Conservation (phyloP, 1,140 invertebrate species). For the Drosophila bocki region DNA sequence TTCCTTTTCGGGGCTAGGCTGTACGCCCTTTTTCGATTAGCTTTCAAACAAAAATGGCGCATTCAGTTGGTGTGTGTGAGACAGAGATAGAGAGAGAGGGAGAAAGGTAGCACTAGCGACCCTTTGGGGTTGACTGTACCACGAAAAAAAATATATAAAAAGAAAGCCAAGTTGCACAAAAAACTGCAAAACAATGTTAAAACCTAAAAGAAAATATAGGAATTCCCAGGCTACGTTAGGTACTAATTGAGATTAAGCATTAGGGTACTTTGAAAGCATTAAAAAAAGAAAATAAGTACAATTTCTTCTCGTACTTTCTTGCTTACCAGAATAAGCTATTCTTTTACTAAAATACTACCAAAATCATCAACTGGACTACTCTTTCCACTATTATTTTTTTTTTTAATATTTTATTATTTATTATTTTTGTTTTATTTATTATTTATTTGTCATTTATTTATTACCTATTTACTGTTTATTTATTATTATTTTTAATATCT, state of each 20-base stretch:
- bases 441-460: too few species aligned
- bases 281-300: not conserved
- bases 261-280: not conserved
- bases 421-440: too few species aligned
- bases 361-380: too few species aligned
- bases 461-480: too few species aligned
- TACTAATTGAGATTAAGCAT: not conserved
- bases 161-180: not conserved
- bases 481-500: too few species aligned
- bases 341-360: too few species aligned
- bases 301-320: not conserved
- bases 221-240: not conserved
- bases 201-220: not conserved
- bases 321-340: not conserved
- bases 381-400: too few species aligned
- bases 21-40: slow-evolving; percentile 60
- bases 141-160: not conserved
- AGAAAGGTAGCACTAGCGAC: not conserved
- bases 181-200: not conserved
- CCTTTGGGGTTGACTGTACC: slow-evolving; percentile 37
- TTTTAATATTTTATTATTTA: too few species aligned
- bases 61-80: not conserved
- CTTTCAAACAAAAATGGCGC: slow-evolving; percentile 58
- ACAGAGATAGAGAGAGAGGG: slow-evolving; percentile 4
- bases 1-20: slow-evolving; percentile 40